phyloP scores from a whole-genome alignment of 1,140 invertebrate species.

The Trachymyrmex cornetzi region DNA sequence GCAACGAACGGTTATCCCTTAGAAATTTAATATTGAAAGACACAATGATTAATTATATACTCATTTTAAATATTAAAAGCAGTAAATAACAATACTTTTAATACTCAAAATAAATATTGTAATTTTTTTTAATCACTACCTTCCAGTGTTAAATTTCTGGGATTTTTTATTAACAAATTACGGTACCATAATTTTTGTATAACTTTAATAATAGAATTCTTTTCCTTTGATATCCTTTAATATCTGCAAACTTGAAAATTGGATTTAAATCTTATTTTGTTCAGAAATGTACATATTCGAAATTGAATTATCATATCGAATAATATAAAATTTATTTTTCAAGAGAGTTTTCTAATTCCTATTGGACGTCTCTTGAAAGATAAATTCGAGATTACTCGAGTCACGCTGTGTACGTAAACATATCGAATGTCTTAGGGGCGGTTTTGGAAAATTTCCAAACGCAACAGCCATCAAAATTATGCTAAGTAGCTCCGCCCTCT shows the following conservation, averaged over 20 bases:
- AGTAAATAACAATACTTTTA: no score
- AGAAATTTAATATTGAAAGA: no score
- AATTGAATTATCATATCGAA: not conserved
- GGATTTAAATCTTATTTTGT: no score
- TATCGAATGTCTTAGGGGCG: conserved; percentile 17
- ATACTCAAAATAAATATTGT: no score
- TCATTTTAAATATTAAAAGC: no score
- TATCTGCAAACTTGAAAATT: no score
- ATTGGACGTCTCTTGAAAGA: not conserved
- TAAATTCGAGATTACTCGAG: not conserved
- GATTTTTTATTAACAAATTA: not conserved
- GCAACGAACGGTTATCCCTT: no score
- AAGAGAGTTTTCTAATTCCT: not conserved
- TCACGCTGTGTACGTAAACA: not conserved
- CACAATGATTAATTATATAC: no score
- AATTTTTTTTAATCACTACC: no score
- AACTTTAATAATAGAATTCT: not conserved
- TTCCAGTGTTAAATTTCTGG: no score
- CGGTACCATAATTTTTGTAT: not conserved
- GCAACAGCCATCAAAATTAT: conserved; percentile 48
- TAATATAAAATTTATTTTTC: conserved; percentile 11
- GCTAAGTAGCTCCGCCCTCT: conserved; percentile 35
- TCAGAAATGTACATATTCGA: no score
- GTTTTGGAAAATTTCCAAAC: conserved; percentile 59
- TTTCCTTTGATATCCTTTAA: no score